Conservation (phyloP, 2,113 vertebrate species). For the Anseranas semipalmata region DNA sequence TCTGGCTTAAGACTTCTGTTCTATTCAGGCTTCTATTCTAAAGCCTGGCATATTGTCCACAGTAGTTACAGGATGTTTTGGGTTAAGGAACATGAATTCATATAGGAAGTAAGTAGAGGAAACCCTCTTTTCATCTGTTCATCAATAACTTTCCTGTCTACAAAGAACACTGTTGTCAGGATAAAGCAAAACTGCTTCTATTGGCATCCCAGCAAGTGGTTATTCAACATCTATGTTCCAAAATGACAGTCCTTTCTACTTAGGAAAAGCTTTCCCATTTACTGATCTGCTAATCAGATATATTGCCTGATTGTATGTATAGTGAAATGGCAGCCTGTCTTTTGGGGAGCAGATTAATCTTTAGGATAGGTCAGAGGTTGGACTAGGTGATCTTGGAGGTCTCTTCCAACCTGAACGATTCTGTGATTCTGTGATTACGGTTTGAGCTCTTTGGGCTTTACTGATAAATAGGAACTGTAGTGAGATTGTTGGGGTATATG, state of each 20-base stretch:
- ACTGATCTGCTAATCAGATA: background rate
- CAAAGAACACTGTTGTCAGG: background rate
- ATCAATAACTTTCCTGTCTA: slow-evolving; percentile 19
- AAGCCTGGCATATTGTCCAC: background rate
- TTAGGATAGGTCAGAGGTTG: too few species aligned
- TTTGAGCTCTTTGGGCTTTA: background rate
- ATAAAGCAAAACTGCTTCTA: background rate
- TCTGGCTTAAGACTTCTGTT: slow-evolving; percentile 16
- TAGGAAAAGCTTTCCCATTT: background rate
- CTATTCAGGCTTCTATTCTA: background rate
- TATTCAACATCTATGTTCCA: background rate
- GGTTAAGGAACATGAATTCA: background rate
- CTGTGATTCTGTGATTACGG: background rate
- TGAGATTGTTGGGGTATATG: fast-evolving
- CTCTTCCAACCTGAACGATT: too few species aligned
- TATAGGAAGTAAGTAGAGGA: background rate
- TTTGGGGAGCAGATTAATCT: background rate
- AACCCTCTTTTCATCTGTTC: slow-evolving; percentile 20
- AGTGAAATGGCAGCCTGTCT: background rate
- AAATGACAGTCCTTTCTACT: background rate
- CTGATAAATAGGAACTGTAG: background rate
- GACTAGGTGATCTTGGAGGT: too few species aligned
- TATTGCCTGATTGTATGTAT: background rate
- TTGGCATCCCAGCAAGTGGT: background rate
- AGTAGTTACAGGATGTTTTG: background rate